A percentile compares a stretch with the other conserved stretches of the same genome.
phyloP scores from a whole-genome alignment of 2,888 invertebrate genomes.

The Drosophila nr. perissopoda region DNA sequence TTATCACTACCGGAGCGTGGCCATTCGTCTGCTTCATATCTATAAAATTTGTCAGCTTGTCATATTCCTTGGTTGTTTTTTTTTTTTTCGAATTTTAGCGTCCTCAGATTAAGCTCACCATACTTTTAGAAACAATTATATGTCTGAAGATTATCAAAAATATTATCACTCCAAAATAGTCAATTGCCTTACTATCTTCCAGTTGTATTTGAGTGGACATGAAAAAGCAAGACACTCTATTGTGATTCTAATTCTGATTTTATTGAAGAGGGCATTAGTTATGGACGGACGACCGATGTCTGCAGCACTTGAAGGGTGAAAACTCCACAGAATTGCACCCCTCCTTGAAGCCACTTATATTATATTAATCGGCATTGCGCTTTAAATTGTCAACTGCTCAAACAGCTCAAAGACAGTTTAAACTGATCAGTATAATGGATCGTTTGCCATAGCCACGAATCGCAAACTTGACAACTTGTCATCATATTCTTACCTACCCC shows the following conservation, averaged over 20 bases:
- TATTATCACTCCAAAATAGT: conserved; percentile 20
- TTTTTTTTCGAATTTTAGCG: background rate
- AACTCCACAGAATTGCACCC: background rate
- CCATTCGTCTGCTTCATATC: background rate
- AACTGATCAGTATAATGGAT: conserved; percentile 17
- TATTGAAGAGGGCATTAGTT: conserved; percentile 15
- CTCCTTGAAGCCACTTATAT: background rate
- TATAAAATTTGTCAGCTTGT: background rate
- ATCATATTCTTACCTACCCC: background rate
- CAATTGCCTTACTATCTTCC: conserved; percentile 35
- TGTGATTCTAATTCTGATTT: background rate
- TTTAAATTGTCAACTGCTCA: background rate
- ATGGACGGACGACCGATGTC: background rate
- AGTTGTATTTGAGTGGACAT: background rate
- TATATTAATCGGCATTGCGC: background rate
- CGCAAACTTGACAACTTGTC: background rate
- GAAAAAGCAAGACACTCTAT: background rate
- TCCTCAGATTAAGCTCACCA: background rate
- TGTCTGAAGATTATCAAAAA: conserved; percentile 39
- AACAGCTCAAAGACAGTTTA: background rate
- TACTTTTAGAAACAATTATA: background rate
- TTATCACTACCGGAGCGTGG: background rate
- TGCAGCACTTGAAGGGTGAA: conserved; percentile 5
- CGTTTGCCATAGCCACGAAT: background rate
- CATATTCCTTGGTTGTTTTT: background rate